A percentile compares a stretch with the other conserved stretches of the same genome.
Evolutionary conservation across 2,888 invertebrate genomes (phyloP).

Genomic region (Odontomyia ornata): DNA sequence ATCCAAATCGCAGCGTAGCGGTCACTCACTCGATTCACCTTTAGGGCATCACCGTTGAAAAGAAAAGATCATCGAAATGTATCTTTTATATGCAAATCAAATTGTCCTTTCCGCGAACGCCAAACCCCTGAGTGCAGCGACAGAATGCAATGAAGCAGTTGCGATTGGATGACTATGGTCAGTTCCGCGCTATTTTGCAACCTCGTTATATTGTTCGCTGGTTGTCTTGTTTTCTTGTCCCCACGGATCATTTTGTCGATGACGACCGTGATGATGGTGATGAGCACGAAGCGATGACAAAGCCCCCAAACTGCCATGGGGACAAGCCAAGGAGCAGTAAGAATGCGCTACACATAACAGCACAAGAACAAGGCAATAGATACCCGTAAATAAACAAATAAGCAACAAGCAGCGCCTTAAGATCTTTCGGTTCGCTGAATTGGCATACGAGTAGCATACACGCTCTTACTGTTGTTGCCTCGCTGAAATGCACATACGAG

Average conservation of each 20-base stretch:
- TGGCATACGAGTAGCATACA: background rate
- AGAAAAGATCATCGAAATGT: constrained; percentile 33
- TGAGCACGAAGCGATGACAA: background rate
- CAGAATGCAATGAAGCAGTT: no score
- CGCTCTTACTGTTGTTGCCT: background rate
- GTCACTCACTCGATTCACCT: background rate
- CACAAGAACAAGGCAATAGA: background rate
- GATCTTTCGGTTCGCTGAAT: no score
- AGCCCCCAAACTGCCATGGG: background rate
- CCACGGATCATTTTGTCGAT: constrained; percentile 17
- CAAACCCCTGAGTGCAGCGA: no score
- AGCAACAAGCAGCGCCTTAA: constrained; percentile 1
- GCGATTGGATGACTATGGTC: no score
- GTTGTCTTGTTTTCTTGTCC: background rate
- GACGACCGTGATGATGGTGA: no score
- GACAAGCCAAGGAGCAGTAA: background rate
- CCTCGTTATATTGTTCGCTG: constrained; percentile 29
- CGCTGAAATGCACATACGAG: constrained; percentile 38
- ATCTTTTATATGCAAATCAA: constrained; percentile 47
- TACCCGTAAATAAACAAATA: background rate
- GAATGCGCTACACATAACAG: background rate
- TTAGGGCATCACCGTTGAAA: background rate
- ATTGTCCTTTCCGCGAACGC: constrained; percentile 36
- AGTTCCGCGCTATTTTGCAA: constrained; percentile 2
- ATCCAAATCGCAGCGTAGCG: background rate